These are phyloP conservation scores for Nannobrachium achirus DNA, from an alignment of 2,113 vertebrate genomes.

Conservation along the genomic window DNA sequence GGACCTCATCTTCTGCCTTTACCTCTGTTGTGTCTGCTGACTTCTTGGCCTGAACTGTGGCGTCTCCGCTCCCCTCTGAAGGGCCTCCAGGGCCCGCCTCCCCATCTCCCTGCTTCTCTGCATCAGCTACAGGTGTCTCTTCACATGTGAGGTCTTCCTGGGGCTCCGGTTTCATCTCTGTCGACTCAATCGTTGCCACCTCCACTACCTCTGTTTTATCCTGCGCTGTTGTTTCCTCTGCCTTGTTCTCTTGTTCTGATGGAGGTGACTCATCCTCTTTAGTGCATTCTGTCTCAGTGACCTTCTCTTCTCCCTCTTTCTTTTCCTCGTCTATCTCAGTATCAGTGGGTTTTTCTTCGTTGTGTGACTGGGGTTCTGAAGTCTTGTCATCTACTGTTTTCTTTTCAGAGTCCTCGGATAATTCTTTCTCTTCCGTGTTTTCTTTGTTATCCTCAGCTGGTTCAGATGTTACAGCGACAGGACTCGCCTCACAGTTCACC, in stretches of 20 bases:
- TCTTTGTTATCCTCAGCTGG: conserved; percentile 1
- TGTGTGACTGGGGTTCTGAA: conserved; percentile 25
- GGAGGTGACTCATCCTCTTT: conserved; percentile 54
- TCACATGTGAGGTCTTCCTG: conserved; percentile 54
- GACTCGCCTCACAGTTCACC: conserved; percentile 30
- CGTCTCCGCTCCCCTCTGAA: conserved; percentile 26
- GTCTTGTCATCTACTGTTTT: conserved; percentile 14
- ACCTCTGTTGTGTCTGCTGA: neutral
- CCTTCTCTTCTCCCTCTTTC: conserved; percentile 7
- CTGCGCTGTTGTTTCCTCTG: conserved; percentile 42
- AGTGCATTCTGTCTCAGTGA: conserved; percentile 19
- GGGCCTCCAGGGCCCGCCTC: conserved; percentile 21
- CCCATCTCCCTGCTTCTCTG: conserved; percentile 30
- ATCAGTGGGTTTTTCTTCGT: conserved; percentile 12
- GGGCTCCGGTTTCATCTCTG: conserved; percentile 53
- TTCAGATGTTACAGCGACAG: neutral
- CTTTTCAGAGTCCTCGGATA: conserved; percentile 28
- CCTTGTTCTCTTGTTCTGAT: conserved; percentile 36
- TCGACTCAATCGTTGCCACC: conserved; percentile 32
- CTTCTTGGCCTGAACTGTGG: conserved; percentile 21
- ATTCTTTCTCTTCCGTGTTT: conserved; percentile 24
- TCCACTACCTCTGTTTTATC: conserved; percentile 31
- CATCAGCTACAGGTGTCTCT: conserved; percentile 31
- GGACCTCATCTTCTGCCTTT: neutral
- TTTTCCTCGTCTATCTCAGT: conserved; percentile 11